Evolutionary conservation across 2,888 invertebrate genomes (phyloP).

Genomic region (Amphipoea lucens): DNA sequence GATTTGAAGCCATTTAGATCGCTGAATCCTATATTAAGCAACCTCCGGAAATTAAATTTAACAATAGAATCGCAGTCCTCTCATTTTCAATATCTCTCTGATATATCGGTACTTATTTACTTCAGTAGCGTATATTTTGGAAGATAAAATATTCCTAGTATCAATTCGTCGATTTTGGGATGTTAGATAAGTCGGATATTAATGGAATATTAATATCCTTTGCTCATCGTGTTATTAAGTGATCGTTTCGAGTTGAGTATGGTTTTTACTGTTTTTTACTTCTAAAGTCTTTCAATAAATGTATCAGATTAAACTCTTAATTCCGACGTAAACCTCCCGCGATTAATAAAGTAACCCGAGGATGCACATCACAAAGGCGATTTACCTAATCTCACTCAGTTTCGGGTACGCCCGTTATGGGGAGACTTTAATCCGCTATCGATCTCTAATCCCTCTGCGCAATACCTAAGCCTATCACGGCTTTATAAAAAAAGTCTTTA

Average conservation of each 20-base stretch:
- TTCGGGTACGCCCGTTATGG: conserved; percentile 71
- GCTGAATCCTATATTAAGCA: conserved; percentile 46
- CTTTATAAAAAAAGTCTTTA: conserved; percentile 44
- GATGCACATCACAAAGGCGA: conserved; percentile 76
- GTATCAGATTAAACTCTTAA: conserved; percentile 28
- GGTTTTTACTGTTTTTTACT: conserved; percentile 1
- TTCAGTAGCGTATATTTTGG: conserved; percentile 24
- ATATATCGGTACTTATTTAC: conserved; percentile 41
- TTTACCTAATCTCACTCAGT: conserved; percentile 80
- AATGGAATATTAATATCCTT: conserved; percentile 19
- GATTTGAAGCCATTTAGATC: conserved; percentile 40
- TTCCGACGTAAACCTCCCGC: conserved; percentile 43
- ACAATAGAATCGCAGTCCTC: conserved; percentile 43
- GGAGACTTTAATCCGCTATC: conserved; percentile 77
- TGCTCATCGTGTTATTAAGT: not conserved
- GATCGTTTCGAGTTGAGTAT: not conserved
- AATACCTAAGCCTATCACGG: conserved; percentile 58
- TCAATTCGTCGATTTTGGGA: not conserved
- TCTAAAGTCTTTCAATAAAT: conserved; percentile 8
- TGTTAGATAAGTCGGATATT: not conserved
- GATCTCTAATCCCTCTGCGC: conserved; percentile 70
- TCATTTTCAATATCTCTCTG: conserved; percentile 41
- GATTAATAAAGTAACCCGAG: conserved; percentile 71
- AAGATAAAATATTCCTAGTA: conserved; percentile 32
- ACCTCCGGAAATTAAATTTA: conserved; percentile 60